Evolutionary conservation across 2,888 invertebrate species (phyloP).

Genomic region (Mycogona germanica): DNA sequence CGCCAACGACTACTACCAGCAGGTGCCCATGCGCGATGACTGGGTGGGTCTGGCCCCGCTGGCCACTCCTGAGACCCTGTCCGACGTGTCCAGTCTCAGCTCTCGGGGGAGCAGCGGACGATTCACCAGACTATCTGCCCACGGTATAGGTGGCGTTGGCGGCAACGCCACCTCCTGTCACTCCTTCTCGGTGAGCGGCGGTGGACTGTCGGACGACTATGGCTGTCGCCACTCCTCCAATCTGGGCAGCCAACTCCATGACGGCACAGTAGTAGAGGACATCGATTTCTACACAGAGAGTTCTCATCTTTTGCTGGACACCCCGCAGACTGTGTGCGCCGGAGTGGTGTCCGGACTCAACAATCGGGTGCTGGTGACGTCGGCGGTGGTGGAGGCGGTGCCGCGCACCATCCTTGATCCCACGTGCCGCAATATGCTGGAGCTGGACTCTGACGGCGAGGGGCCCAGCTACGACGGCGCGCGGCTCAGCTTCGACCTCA

Average conservation of each 20-base stretch:
- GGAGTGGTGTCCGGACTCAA: background rate
- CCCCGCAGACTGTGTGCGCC: background rate
- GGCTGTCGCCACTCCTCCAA: no score
- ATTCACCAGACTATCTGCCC: background rate
- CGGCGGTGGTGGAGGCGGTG: slow-evolving; percentile 12
- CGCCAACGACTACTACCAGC: slow-evolving; percentile 7
- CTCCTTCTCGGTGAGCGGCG: background rate
- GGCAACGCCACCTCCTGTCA: no score
- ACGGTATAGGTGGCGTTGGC: no score
- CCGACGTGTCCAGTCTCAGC: slow-evolving; percentile 64
- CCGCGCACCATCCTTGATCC: background rate
- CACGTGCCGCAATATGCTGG: slow-evolving; percentile 4
- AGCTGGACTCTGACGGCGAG: slow-evolving; percentile 17
- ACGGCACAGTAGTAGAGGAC: slow-evolving; percentile 14
- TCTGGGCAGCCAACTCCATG: no score
- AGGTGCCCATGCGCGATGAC: slow-evolving; percentile 43
- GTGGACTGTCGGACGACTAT: no score
- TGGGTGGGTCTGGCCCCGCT: slow-evolving; percentile 60
- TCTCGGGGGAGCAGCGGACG: slow-evolving; percentile 38
- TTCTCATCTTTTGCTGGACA: slow-evolving; percentile 13
- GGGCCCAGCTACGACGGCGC: slow-evolving; percentile 15
- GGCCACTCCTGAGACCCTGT: slow-evolving; percentile 69
- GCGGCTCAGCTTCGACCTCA: slow-evolving; percentile 13
- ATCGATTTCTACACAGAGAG: background rate
- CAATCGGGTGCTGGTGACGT: background rate